These are phyloP conservation scores for Cantharis lateralis DNA, from an alignment of 2,888 invertebrate genomes.

Conservation along the genomic window DNA sequence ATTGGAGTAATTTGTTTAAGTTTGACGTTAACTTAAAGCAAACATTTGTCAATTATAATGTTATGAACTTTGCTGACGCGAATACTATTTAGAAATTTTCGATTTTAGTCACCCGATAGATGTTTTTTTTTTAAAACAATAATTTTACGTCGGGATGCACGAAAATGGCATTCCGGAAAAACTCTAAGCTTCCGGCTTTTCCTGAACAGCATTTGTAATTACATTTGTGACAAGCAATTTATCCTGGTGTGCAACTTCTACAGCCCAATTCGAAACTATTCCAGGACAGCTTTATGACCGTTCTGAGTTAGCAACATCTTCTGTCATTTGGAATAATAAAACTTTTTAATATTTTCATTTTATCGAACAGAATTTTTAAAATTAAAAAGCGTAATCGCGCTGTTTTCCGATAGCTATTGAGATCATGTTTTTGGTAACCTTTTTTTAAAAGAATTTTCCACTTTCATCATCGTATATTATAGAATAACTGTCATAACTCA, in stretches of 20 bases:
- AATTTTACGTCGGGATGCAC: not conserved
- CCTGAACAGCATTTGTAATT: conserved; percentile 22
- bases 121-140: not conserved
- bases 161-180: not conserved
- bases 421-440: not conserved
- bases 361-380: too few relatives aligned
- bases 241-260: conserved; percentile 14
- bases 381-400: too few relatives aligned
- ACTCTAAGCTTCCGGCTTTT: conserved; percentile 7
- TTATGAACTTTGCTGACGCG: not conserved
- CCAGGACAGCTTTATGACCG: conserved; percentile 17
- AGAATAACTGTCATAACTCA: conserved; percentile 30
- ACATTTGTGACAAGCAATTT: conserved; percentile 28
- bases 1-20: not conserved
- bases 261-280: conserved; percentile 15
- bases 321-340: conserved; percentile 10
- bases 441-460: conserved; percentile 20
- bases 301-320: conserved; percentile 11
- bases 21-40: not conserved
- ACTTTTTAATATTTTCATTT: not conserved
- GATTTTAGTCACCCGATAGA: not conserved
- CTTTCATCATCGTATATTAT: conserved; percentile 24
- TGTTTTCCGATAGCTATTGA: not conserved
- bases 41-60: not conserved
- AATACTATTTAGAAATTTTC: not conserved